Conservation (phyloP, 2,888 invertebrate species). For the Heteropelma amictum region DNA sequence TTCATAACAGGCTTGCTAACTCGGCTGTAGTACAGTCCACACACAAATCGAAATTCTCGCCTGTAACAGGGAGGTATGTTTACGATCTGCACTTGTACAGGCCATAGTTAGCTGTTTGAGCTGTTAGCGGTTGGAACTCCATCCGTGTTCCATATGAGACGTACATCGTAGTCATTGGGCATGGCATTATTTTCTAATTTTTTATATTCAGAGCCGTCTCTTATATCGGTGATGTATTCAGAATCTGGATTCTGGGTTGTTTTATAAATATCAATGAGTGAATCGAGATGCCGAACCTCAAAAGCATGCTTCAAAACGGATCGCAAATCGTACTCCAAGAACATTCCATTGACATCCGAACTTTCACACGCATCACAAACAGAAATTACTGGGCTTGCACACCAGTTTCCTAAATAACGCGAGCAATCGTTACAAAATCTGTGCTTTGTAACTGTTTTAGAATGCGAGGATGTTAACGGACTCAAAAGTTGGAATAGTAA, state of each 20-base stretch:
- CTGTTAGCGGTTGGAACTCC: constrained; percentile 12
- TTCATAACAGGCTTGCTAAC: constrained; percentile 30
- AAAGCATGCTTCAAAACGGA: constrained; percentile 14
- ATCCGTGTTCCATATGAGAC: constrained; percentile 28
- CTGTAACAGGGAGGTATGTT: constrained; percentile 22
- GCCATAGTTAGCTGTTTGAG: constrained; percentile 29
- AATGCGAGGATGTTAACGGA: not conserved
- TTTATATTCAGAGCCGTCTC: constrained; percentile 10
- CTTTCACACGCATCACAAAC: constrained; percentile 10
- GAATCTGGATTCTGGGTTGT: not conserved
- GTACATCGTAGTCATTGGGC: constrained; percentile 14
- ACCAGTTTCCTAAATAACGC: constrained; percentile 8
- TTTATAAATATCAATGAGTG: constrained; percentile 5
- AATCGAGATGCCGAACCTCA: constrained; percentile 3
- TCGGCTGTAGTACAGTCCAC: constrained; percentile 21
- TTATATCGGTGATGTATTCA: constrained; percentile 11
- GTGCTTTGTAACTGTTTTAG: constrained; percentile 4
- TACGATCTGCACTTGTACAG: constrained; percentile 27
- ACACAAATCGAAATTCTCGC: constrained; percentile 18
- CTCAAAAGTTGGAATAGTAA: constrained; percentile 5
- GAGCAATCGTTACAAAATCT: constrained; percentile 22
- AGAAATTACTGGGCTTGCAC: not conserved
- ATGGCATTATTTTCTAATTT: not conserved
- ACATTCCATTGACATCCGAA: not conserved
- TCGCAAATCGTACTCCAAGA: constrained; percentile 11